Percentiles rank a stretch among this genome's conserved stretches.
Evolutionary conservation across 2,113 vertebrate species (phyloP).

Genomic region (Orthonyx spaldingii): DNA sequence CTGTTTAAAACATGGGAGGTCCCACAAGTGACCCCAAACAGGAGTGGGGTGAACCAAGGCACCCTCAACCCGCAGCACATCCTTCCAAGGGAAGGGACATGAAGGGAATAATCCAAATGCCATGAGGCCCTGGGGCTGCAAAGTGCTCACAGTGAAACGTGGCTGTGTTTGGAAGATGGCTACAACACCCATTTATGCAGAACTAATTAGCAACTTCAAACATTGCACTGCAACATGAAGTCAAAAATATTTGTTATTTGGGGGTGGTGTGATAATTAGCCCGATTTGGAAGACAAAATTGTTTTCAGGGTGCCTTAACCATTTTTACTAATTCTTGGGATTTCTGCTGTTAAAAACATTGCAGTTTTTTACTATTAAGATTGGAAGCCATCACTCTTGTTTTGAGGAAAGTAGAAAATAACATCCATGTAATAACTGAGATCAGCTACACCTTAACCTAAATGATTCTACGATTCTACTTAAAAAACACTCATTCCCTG

Average conservation of each 20-base stretch:
- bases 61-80: neutral
- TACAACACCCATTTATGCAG: neutral
- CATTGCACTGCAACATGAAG: neutral
- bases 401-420: neutral
- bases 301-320: neutral
- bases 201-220: neutral
- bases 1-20: neutral
- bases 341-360: neutral
- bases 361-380: neutral
- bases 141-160: neutral
- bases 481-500: neutral
- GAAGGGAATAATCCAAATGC: neutral
- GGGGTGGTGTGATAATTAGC: neutral
- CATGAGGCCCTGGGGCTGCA: fast-evolving
- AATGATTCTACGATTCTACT: neutral
- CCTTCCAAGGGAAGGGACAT: neutral
- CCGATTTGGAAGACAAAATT: neutral
- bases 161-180: neutral
- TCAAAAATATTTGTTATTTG: neutral
- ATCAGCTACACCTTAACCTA: neutral
- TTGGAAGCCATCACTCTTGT: neutral
- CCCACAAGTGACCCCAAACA: neutral
- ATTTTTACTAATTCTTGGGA: neutral
- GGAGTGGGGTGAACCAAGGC: neutral
- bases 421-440: neutral